Conservation (phyloP, 2,888 invertebrate species). For the Hirtodrosophila alboralis region DNA sequence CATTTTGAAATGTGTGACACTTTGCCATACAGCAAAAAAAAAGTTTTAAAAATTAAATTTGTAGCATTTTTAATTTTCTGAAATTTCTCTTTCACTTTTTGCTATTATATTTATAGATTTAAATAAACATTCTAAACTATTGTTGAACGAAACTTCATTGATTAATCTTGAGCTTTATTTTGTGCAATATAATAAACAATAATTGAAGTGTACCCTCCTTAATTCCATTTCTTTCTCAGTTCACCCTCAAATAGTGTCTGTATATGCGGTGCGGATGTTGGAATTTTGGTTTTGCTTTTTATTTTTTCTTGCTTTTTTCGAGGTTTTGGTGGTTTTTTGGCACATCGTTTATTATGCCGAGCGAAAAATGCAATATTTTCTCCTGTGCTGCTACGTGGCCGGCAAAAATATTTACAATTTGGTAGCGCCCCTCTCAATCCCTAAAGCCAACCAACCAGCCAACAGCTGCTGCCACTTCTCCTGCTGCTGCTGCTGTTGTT, state of each 20-base stretch:
- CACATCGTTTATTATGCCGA: slow-evolving; percentile 83
- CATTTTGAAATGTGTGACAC: too few relatives aligned
- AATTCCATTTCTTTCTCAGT: slow-evolving; percentile 17
- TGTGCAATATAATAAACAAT: background rate
- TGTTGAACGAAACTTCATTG: too few relatives aligned
- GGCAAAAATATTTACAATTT: slow-evolving; percentile 78
- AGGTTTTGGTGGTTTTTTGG: slow-evolving; percentile 73
- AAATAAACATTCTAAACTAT: too few relatives aligned
- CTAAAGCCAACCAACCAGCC: slow-evolving; percentile 42
- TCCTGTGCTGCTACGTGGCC: slow-evolving; percentile 77
- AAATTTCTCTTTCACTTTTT: too few relatives aligned
- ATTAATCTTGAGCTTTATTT: background rate
- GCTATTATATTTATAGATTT: too few relatives aligned
- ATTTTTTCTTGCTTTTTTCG: slow-evolving; percentile 20
- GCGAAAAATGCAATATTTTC: slow-evolving; percentile 79
- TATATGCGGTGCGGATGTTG: slow-evolving; percentile 56
- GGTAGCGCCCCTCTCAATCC: slow-evolving; percentile 49
- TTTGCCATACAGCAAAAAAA: too few relatives aligned
- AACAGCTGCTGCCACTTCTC: slow-evolving; percentile 5
- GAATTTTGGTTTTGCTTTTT: slow-evolving; percentile 34
- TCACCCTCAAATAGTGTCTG: slow-evolving; percentile 9
- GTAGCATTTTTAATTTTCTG: too few relatives aligned
- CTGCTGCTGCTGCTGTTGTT: slow-evolving; percentile 26
- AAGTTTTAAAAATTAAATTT: too few relatives aligned
- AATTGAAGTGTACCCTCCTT: slow-evolving; percentile 26